Evolutionary conservation across 1,140 invertebrate genomes (phyloP), one percentile per base, ranked within the genome.

Genomic region (Apocrypta bakeri): DNA sequence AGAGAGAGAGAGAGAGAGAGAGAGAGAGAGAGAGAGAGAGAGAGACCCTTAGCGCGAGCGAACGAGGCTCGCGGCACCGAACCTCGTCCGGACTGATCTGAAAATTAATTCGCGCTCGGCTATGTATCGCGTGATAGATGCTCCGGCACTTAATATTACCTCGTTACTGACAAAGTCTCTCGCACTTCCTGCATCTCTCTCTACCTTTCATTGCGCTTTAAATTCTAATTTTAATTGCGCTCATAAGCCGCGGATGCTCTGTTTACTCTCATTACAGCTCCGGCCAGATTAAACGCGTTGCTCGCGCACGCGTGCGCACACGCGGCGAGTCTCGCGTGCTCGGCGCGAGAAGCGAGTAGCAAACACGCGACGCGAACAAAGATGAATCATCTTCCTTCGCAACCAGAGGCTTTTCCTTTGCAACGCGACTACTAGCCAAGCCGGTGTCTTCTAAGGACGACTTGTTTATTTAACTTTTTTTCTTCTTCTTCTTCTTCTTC

Each of bases 221-320:
- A 81, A 81, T 81, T 81, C 79, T 81, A 81, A 81, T 81, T 81
- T 81, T 81, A 81, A 81, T 81, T 81, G 72, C 73, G 63, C 73
- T 74, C 79, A 76, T 76, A 76, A 69, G 80, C 72, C 33, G 42
- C 11, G 42, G 12, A 17, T 17, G 79, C 64, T 69, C 63, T 82
- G 73, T 76, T 82, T 76, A 74, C 79, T 74, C 79, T 81, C 79
- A 81, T 81, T 81, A 81, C 72, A 25, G 12, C 24, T 33, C 11
- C 40, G 69, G 69, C 56, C 9, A 73, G 78, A 79, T 79, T 79
- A 40, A 37, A 37, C 2, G 33, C 33, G 66, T 68, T 12, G n/a
- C n/a, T 63, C 21, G 12, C 24, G 61, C 21, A 6, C 2, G 61
- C 61, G 12, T 2, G 66, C 33, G 33, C 3, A 37, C 33, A 37